Conservation (phyloP, 2,888 invertebrate species). For the Cryptophagus acutangulus region DNA sequence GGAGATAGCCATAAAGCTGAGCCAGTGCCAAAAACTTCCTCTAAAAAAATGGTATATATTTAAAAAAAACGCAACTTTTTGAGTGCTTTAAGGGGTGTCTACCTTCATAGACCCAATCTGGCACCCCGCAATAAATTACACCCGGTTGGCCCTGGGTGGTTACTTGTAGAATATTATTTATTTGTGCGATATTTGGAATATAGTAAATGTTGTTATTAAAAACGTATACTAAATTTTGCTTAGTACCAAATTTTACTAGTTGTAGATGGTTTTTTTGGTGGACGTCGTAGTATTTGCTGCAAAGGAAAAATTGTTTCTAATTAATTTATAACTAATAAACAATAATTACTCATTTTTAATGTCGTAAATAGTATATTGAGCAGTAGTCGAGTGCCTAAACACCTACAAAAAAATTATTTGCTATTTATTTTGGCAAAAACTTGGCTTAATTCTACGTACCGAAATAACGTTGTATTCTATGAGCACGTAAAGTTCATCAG, state of each 20-base stretch:
- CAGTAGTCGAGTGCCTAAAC: slow-evolving; percentile 62
- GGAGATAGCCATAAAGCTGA: slow-evolving; percentile 87
- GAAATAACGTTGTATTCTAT: slow-evolving; percentile 36
- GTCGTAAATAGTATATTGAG: slow-evolving; percentile 60
- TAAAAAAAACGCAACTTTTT: slow-evolving; percentile 6
- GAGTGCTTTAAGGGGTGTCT: slow-evolving; percentile 19
- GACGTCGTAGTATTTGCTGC: not conserved
- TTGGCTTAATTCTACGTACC: slow-evolving; percentile 29
- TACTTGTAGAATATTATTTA: too few species aligned
- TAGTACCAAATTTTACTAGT: not conserved
- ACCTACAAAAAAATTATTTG: slow-evolving; percentile 48
- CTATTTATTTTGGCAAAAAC: not conserved
- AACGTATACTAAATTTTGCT: slow-evolving; percentile 58
- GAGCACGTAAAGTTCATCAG: slow-evolving; percentile 32
- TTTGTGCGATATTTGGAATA: too few species aligned
- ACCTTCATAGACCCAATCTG: slow-evolving; percentile 95
- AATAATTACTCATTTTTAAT: slow-evolving; percentile 52
- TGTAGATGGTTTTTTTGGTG: not conserved
- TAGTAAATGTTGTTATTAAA: slow-evolving; percentile 66
- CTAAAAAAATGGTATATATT: slow-evolving; percentile 51
- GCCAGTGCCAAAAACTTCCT: slow-evolving; percentile 81
- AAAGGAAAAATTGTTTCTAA: not conserved
- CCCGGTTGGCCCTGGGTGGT: slow-evolving; percentile 51
- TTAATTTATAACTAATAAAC: not conserved
- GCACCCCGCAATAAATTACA: slow-evolving; percentile 72